A percentile compares a stretch with the other conserved stretches of the same genome.
phyloP scores from a whole-genome alignment of 2,797 vertebrate species.

The Sciaenops ocellatus region DNA sequence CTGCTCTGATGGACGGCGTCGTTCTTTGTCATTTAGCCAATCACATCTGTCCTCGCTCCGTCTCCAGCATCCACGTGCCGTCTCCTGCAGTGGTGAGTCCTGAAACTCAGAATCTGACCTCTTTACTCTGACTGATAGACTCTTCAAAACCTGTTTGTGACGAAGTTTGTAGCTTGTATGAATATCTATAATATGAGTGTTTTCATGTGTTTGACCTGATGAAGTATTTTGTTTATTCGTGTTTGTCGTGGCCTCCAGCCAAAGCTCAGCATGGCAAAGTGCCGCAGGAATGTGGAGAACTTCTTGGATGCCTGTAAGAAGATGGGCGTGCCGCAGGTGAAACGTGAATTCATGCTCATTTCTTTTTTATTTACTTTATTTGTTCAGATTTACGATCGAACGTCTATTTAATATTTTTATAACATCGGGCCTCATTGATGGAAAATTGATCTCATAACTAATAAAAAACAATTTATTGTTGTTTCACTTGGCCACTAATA shows the following conservation, averaged over 20 bases:
- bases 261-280: constrained; percentile 99
- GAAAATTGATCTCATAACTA: background rate
- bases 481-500: background rate
- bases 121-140: no score
- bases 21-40: constrained; percentile 98
- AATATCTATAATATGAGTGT: no score
- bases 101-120: background rate
- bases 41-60: constrained; percentile 97
- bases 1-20: constrained; percentile 97
- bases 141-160: no score
- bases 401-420: background rate
- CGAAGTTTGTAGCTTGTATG: no score
- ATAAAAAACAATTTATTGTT: background rate
- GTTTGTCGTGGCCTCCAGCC: constrained; percentile 85
- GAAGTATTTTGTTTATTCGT: background rate
- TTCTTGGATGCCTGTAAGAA: constrained; percentile 98
- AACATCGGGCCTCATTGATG: background rate
- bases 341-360: background rate
- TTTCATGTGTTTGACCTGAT: background rate
- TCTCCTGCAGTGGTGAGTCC: constrained; percentile 96
- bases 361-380: background rate
- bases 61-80: constrained; percentile 98
- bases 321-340: constrained; percentile 96
- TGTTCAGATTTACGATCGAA: background rate
- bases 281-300: constrained; percentile 98